Evolutionary conservation across 1,140 invertebrate species (phyloP).

Genomic region (Drosophila ananassae): DNA sequence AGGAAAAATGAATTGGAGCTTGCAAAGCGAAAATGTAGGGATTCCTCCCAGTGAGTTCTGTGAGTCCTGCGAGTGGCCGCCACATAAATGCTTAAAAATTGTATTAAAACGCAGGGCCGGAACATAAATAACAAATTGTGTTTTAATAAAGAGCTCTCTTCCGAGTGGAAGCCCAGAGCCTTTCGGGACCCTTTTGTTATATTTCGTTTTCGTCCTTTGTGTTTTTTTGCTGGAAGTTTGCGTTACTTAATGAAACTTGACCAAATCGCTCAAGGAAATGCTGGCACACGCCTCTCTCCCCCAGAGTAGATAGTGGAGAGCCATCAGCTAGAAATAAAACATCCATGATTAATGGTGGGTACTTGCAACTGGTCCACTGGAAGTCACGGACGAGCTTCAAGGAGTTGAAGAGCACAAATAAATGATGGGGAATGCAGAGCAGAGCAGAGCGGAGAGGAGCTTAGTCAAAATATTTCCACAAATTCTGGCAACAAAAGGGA

Average conservation of each 20-base stretch:
- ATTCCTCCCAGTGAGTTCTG: neutral
- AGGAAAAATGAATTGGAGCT: conserved; percentile 23
- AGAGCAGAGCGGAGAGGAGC: no score
- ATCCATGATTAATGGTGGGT: conserved; percentile 31
- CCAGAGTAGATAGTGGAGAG: no score
- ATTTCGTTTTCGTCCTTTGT: conserved; percentile 3
- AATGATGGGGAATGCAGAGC: conserved; percentile 10
- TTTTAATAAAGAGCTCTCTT: conserved; percentile 74
- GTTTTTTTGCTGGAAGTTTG: conserved; percentile 61
- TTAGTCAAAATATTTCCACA: conserved; percentile 15
- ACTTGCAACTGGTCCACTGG: conserved; percentile 13
- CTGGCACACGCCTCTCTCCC: conserved; percentile 59
- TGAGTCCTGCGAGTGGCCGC: no score
- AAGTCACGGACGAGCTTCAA: conserved; percentile 35
- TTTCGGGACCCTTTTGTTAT: conserved; percentile 28
- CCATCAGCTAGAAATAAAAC: conserved; percentile 25
- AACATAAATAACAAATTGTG: conserved; percentile 77
- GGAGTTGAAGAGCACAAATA: conserved; percentile 21
- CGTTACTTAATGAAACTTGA: conserved; percentile 73
- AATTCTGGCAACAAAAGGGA: conserved; percentile 11
- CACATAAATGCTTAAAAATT: conserved; percentile 72
- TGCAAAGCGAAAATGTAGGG: conserved; percentile 3
- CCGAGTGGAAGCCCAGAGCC: conserved; percentile 28
- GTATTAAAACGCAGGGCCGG: conserved; percentile 57
- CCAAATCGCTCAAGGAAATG: conserved; percentile 74